Conservation (phyloP, 2,888 invertebrate genomes). For the Fabriciana adippe region DNA sequence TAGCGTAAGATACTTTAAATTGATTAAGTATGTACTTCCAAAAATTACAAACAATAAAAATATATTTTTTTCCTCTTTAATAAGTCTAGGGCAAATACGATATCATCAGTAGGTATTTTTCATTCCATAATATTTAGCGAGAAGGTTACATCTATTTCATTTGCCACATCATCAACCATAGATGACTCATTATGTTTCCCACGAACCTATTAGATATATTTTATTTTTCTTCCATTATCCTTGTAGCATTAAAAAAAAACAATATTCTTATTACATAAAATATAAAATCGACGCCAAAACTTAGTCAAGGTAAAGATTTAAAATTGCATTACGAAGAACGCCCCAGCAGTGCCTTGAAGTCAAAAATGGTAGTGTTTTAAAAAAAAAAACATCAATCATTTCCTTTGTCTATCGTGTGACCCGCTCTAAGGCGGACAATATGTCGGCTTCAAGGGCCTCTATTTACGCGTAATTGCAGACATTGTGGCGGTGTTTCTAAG, state of each 20-base stretch:
- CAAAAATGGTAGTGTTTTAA: conserved; percentile 43
- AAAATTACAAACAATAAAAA: no score
- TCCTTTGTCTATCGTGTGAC: conserved; percentile 41
- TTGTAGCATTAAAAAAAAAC: not conserved
- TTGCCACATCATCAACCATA: conserved; percentile 44
- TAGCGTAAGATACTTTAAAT: no score
- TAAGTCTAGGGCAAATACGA: not conserved
- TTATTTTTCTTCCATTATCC: conserved; percentile 9
- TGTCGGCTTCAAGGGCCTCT: conserved; percentile 27
- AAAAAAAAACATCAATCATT: conserved; percentile 48
- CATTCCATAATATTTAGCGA: conserved; percentile 26
- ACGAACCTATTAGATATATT: conserved; percentile 31
- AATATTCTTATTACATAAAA: not conserved
- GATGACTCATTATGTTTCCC: conserved; percentile 67
- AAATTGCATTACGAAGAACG: conserved; percentile 40
- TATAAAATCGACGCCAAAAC: not conserved
- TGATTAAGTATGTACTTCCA: no score
- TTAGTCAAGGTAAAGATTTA: conserved; percentile 9
- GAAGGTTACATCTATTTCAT: conserved; percentile 38
- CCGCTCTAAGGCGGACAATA: conserved; percentile 32
- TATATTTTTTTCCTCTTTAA: no score
- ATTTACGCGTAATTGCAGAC: conserved; percentile 19
- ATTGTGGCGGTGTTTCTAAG: not conserved
- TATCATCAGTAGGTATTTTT: conserved; percentile 12
- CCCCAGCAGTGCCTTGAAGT: conserved; percentile 46